These are phyloP conservation scores for Cygnus buccinator DNA, from an alignment of 2,113 vertebrate genomes.

Conservation along the genomic window DNA sequence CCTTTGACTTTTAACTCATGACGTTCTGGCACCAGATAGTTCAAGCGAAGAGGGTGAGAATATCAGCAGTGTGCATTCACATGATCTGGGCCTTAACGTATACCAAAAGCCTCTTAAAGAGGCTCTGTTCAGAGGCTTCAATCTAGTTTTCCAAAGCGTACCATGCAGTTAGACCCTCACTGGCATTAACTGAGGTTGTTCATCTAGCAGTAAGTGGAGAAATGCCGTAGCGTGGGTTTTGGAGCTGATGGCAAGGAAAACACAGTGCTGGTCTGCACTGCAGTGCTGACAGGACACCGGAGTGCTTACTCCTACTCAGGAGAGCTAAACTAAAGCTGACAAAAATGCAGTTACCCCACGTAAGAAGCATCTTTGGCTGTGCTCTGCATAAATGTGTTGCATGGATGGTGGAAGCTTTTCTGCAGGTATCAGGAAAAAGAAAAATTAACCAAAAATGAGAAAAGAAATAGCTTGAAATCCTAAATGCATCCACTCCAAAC, in stretches of 20 bases:
- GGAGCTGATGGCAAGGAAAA: neutral
- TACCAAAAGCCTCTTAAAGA: neutral
- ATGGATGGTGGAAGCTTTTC: neutral
- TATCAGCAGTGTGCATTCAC: neutral
- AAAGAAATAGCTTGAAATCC: neutral
- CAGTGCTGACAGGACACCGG: neutral
- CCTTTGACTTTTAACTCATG: slow-evolving; percentile 34
- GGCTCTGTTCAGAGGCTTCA: neutral
- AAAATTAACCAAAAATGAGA: neutral
- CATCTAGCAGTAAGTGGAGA: neutral
- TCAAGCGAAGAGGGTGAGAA: too few relatives aligned
- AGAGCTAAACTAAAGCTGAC: neutral
- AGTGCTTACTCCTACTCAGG: neutral
- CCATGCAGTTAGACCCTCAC: neutral
- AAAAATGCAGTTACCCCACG: neutral
- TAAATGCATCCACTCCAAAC: neutral
- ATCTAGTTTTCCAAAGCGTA: neutral
- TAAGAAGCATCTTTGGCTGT: neutral
- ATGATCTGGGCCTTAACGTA: neutral
- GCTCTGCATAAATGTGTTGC: neutral
- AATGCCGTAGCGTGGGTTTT: neutral
- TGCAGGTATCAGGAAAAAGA: neutral
- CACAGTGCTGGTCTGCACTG: neutral
- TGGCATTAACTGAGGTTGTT: neutral
- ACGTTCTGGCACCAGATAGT: slow-evolving; percentile 2